These are phyloP conservation scores for Calycopis cecrops DNA, from an alignment of 1,140 invertebrate genomes.

Conservation along the genomic window DNA sequence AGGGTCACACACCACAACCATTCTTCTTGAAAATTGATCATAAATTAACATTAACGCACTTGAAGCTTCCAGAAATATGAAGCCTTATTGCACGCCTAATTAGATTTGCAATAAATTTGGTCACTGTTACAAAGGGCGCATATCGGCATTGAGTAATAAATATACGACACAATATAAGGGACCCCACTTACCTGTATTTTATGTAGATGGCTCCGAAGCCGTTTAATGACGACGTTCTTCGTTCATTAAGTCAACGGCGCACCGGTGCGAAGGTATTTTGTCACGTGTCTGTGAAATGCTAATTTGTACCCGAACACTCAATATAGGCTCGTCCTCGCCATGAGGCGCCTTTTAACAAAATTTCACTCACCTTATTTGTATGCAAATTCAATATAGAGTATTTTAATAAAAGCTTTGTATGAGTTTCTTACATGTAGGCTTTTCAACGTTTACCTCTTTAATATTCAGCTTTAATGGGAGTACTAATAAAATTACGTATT, in stretches of 20 bases:
- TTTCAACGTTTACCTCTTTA: background rate
- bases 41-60: too few relatives aligned
- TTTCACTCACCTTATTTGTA: slow-evolving; percentile 35
- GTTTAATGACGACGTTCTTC: slow-evolving; percentile 63
- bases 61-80: too few relatives aligned
- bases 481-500: too few relatives aligned
- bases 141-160: background rate
- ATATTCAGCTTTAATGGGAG: too few relatives aligned
- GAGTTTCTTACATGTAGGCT: slow-evolving; percentile 13
- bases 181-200: slow-evolving; percentile 19
- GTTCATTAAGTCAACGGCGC: slow-evolving; percentile 60
- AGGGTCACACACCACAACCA: too few relatives aligned
- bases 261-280: slow-evolving; percentile 49
- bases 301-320: slow-evolving; percentile 61
- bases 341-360: slow-evolving; percentile 45
- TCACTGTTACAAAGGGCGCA: background rate
- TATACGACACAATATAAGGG: slow-evolving; percentile 6
- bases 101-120: too few relatives aligned
- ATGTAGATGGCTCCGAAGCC: slow-evolving; percentile 39
- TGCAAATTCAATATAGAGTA: slow-evolving; percentile 23
- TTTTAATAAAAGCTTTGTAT: slow-evolving; percentile 18
- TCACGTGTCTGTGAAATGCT: slow-evolving; percentile 66
- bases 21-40: too few relatives aligned
- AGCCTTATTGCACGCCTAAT: too few relatives aligned
- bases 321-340: slow-evolving; percentile 49